Evolutionary conservation across 2,888 invertebrate genomes (phyloP).

Genomic region (Gonocerus acuteangulatus): DNA sequence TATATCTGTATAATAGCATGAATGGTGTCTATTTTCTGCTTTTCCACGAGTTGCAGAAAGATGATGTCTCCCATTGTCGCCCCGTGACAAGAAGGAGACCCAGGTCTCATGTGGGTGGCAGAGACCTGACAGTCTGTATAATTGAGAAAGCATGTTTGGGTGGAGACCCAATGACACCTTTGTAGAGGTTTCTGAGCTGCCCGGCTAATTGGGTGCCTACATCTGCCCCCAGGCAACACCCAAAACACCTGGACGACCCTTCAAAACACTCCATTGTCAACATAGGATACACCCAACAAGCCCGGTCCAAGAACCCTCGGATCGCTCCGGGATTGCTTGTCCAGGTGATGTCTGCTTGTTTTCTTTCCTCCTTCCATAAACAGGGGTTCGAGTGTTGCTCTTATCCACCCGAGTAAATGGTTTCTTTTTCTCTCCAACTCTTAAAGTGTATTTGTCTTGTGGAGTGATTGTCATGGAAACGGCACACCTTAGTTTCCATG

Average conservation of each 20-base stretch:
- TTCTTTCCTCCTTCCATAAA: constrained; percentile 2
- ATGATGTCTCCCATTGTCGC: too few relatives aligned
- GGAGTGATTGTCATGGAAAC: too few relatives aligned
- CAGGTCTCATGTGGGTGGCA: not conserved
- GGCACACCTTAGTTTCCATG: too few relatives aligned
- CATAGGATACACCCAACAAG: constrained; percentile 5
- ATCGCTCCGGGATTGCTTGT: constrained; percentile 5
- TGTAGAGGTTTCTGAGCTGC: constrained; percentile 3
- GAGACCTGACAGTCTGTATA: not conserved
- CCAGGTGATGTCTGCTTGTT: constrained; percentile 16
- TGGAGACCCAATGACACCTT: not conserved
- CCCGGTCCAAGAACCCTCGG: not conserved
- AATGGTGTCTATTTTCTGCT: too few relatives aligned
- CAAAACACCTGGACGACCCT: not conserved
- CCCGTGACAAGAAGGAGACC: too few relatives aligned
- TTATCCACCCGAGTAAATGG: not conserved
- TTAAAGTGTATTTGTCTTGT: too few relatives aligned
- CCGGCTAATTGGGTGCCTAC: constrained; percentile 9
- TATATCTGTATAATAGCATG: too few relatives aligned
- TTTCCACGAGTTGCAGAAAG: too few relatives aligned
- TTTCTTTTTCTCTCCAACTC: not conserved
- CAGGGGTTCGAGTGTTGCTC: not conserved
- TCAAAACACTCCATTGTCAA: constrained; percentile 19
- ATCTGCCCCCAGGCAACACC: constrained; percentile 12
- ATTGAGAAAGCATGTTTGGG: constrained; percentile 12